Evolutionary conservation across 1,140 invertebrate species (phyloP).

Genomic region (Drosophila pseudoananassae): DNA sequence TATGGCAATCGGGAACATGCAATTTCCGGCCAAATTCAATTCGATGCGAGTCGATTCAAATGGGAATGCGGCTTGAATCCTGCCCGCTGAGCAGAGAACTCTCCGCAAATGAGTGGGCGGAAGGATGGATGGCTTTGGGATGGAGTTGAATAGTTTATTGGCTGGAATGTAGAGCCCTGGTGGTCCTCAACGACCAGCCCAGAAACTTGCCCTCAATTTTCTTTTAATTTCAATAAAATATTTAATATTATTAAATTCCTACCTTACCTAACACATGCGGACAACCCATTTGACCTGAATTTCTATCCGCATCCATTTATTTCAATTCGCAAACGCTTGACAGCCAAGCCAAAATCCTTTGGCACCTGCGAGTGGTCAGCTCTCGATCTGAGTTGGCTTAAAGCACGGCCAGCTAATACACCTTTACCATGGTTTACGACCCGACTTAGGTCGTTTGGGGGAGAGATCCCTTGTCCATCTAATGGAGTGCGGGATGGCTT

Average conservation of each 20-base stretch:
- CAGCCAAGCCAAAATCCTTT: slow-evolving; percentile 26
- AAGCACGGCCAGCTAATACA: slow-evolving; percentile 55
- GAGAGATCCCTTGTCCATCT: slow-evolving; percentile 15
- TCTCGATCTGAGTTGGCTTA: slow-evolving; percentile 37
- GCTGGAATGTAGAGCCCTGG: slow-evolving; percentile 1
- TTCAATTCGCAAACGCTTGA: slow-evolving; percentile 22
- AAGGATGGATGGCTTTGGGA: neutral
- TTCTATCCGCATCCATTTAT: slow-evolving; percentile 2
- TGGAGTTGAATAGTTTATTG: slow-evolving; percentile 2
- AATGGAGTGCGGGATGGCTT: slow-evolving; percentile 50
- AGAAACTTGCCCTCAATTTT: no score
- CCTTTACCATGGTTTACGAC: slow-evolving; percentile 59
- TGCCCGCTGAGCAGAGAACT: neutral
- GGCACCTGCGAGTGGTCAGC: slow-evolving; percentile 23
- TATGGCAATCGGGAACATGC: slow-evolving; percentile 72
- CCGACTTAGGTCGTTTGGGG: slow-evolving; percentile 8
- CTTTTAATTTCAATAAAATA: no score
- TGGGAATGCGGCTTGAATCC: slow-evolving; percentile 7
- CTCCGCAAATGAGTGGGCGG: slow-evolving; percentile 13
- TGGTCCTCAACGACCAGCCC: no score
- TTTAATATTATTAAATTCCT: no score
- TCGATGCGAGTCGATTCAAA: slow-evolving; percentile 39
- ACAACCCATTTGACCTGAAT: neutral
- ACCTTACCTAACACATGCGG: neutral
- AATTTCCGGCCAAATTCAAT: slow-evolving; percentile 63